Conservation (phyloP, 2,888 invertebrate species). For the Spisula subtruncata region DNA sequence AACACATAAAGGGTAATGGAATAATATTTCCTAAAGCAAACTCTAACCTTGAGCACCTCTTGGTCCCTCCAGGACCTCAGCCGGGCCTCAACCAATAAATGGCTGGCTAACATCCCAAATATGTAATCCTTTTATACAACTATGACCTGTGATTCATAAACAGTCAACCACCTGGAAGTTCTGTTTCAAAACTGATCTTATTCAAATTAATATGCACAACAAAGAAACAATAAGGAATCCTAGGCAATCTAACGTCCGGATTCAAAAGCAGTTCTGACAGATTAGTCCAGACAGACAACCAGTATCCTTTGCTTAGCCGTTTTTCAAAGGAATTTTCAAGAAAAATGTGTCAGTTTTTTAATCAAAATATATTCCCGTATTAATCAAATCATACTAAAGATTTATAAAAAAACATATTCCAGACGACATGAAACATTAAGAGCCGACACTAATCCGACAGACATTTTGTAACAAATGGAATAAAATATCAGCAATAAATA, state of each 20-base stretch:
- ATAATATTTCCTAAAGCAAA: too few species aligned
- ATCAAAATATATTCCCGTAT: background rate
- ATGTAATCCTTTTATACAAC: background rate
- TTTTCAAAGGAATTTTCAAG: background rate
- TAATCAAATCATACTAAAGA: background rate
- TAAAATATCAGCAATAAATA: background rate
- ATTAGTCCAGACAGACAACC: too few species aligned
- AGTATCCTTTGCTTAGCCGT: background rate
- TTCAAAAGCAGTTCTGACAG: too few species aligned
- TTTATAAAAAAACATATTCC: background rate
- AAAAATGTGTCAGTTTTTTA: background rate
- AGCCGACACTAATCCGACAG: background rate
- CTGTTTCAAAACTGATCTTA: too few species aligned
- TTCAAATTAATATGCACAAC: too few species aligned
- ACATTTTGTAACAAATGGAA: background rate
- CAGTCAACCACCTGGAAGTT: too few species aligned
- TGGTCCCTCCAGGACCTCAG: background rate
- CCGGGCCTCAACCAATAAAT: conserved; percentile 7
- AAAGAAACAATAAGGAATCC: too few species aligned
- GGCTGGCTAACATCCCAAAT: background rate
- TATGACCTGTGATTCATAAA: too few species aligned
- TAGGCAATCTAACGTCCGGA: too few species aligned
- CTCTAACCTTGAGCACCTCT: background rate
- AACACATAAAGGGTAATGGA: too few species aligned
- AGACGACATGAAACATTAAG: background rate